Base-by-base conservation (phyloP, 2,888 invertebrate genomes). In the Scaeva pyrastri region DNA sequence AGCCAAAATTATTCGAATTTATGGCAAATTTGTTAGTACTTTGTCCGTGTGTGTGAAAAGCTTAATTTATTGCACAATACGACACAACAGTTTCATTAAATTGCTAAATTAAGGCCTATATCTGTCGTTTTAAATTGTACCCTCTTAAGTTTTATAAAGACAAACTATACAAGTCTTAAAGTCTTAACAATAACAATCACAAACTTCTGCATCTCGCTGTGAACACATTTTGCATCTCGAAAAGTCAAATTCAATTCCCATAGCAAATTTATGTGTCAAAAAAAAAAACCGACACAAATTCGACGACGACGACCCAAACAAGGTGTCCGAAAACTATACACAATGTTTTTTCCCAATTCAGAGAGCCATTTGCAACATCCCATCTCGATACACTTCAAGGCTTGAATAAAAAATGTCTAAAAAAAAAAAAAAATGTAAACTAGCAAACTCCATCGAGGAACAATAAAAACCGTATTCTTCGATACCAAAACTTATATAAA, bases 271-370 rank as follows among this genome's bases (percentile, higher is more conserved):
- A 85, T 80, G 80, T 80, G 55, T 41, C 58, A 72, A 48, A 36
- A 48, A 75, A 58, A 79, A 79, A 73, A 78, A 70, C 10, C 48
- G 68, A 72, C 80, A 80, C 71, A 72, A 66, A 72, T 84, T 72
- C 75, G 72, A 52, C 58, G n/a, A n/a, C n/a, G n/a, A n/a, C n/a
- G n/a, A n/a, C 68, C 84, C 84, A 84, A 80, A 71, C 79, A 79
- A 84, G 84, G 84, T 71, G 79, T 80, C 79, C 82, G 16, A 60
- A 36, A 26, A 60, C 19, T n/a, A 43, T 39, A 66, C 48, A 66
- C 31, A 55, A 31, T 64, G 60, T 41, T 68, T 62, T n/a, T 26
- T 26, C 58, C 68, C 58, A 70, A 41, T 43, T 55, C 43, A 64
- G 39, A 78, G 11, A 56, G 26, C 68, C 39, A 31, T 70, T 68